Base-by-base conservation (phyloP, 1,140 invertebrate species). In the Arctopsyche grandis region DNA sequence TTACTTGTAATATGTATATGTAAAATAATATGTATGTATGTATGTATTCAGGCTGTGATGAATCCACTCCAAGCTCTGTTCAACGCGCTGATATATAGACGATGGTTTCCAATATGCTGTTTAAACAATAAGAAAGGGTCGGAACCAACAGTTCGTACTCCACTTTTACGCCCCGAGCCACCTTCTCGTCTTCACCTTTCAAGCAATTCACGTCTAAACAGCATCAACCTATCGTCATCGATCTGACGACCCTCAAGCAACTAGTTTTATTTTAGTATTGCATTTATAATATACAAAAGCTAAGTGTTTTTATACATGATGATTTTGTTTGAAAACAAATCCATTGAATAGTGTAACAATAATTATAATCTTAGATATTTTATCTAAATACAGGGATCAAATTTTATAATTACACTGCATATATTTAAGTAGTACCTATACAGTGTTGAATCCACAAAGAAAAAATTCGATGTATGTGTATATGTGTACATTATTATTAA, bases 51-150 rank as follows among this genome's bases (percentile, higher is more conserved):
- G 94, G 94, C 94, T 16, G 88, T 94, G 21, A 89, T 93, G 75
- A 95, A 96, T 88, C 94, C 94, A 16, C 89, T 96, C 76, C 94
- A 96, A 89, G 94, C 94, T 14, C 89, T 95, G 71, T 90, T 95
- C 21, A 95, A 96, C 85, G 91, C 91, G 26, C 83, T 95, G 19
- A 93, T 96, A 0, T 95, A 96, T 83, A 89, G 93, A 79, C 90
- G 91, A 83, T 93, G 93, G 92, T 91, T 78, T 9, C 75, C 58
- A 24, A 9, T 26, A 24, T 21, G 0, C 21, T 21, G 21, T 60
- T 66, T 66, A 9, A 24, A 22, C 14, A 24, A 22, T 10, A 29
- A 48, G 12, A 75, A 77, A 0, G 19, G 71, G 26, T 66, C 9
- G 3, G 4, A 66, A 26, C 63, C 63, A 12, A 26, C 19, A 5